A percentile compares a stretch with the other conserved stretches of the same genome.
Conservation (phyloP, 2,113 vertebrate species). For the Scomber colias region DNA sequence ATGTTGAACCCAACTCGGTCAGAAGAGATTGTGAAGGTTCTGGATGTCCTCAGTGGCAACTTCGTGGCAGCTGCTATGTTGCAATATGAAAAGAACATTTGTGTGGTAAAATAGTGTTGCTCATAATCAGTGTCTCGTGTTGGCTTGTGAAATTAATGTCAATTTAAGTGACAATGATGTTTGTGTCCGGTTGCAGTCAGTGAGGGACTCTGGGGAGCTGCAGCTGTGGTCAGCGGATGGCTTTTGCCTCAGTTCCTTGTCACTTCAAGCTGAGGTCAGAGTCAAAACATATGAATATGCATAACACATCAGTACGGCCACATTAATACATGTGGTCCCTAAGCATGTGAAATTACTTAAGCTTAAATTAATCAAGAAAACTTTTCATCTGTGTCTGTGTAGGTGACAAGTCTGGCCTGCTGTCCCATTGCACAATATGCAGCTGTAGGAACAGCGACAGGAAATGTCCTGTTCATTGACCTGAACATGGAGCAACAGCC, state of each 20-base stretch:
- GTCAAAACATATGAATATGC: not conserved
- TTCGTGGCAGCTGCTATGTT: slow-evolving; percentile 86
- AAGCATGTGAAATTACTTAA: not conserved
- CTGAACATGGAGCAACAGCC: slow-evolving; percentile 77
- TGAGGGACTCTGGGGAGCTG: slow-evolving; percentile 86
- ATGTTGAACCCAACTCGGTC: slow-evolving; percentile 76
- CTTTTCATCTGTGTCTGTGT: slow-evolving; percentile 16
- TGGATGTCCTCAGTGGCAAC: slow-evolving; percentile 84
- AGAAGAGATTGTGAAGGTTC: slow-evolving; percentile 79
- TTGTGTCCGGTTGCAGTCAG: slow-evolving; percentile 83
- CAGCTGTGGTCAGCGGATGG: slow-evolving; percentile 89
- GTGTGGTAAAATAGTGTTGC: slow-evolving; percentile 86
- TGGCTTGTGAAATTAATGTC: not conserved
- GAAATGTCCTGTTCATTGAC: slow-evolving; percentile 88
- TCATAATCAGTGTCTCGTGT: not conserved
- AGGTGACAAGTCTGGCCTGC: slow-evolving; percentile 90
- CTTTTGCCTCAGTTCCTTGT: slow-evolving; percentile 79
- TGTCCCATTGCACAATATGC: slow-evolving; percentile 87
- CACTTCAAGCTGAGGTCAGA: slow-evolving; percentile 80
- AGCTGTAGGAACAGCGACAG: slow-evolving; percentile 86
- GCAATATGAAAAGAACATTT: slow-evolving; percentile 82
- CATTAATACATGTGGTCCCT: not conserved
- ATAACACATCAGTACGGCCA: not conserved
- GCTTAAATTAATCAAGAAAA: not conserved
- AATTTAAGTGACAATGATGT: slow-evolving; percentile 7